phyloP scores from a whole-genome alignment of 2,888 invertebrate genomes.

The Listrodromus nycthemerus region DNA sequence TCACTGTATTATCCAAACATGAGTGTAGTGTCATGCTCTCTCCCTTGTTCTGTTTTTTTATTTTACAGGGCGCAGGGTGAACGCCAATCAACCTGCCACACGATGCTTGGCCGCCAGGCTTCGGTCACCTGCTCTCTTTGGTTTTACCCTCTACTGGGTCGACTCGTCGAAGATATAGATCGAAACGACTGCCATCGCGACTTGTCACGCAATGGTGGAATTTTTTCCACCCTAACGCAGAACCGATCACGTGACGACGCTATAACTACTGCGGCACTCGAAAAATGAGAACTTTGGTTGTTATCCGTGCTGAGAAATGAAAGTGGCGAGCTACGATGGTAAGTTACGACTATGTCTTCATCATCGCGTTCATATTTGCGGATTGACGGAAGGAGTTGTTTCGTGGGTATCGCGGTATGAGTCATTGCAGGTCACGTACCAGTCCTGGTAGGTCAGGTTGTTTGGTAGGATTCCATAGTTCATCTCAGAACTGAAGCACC shows the following conservation, averaged over 20 bases:
- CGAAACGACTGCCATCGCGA: constrained; percentile 61
- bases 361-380: too few species aligned
- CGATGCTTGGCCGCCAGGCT: neutral
- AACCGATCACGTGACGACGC: constrained; percentile 12
- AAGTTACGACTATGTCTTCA: too few species aligned
- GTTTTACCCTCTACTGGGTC: neutral
- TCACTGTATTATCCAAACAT: neutral
- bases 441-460: too few species aligned
- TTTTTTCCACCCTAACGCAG: constrained; percentile 44
- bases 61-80: neutral
- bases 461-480: neutral
- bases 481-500: constrained; percentile 10
- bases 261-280: constrained; percentile 20
- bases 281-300: constrained; percentile 3
- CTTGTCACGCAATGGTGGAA: constrained; percentile 65
- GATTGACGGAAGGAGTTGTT: too few species aligned
- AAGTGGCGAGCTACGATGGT: constrained; percentile 1
- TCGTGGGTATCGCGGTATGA: too few species aligned
- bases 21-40: constrained; percentile 8
- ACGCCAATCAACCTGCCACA: constrained; percentile 12
- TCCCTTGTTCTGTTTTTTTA: constrained; percentile 4
- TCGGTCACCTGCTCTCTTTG: neutral
- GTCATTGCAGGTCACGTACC: too few species aligned
- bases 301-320: neutral
- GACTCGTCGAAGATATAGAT: constrained; percentile 48